Percentiles rank a stretch among this genome's conserved stretches.
phyloP scores from a whole-genome alignment of 2,113 vertebrate species.

The Macquaria ambigua region DNA sequence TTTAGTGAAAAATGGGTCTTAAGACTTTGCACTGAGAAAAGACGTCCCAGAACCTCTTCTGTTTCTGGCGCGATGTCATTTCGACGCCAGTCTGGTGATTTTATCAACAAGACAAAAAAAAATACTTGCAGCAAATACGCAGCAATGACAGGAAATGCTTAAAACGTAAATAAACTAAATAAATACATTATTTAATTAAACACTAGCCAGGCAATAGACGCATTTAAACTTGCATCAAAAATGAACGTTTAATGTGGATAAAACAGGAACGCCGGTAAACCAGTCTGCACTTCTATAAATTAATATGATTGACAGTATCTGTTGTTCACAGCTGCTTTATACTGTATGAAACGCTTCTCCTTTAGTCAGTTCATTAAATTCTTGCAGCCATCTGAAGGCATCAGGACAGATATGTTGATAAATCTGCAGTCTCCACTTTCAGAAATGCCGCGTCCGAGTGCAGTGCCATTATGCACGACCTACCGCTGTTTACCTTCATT shows the following conservation, averaged over 20 bases:
- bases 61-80: not conserved
- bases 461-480: not conserved
- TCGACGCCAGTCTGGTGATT: not conserved
- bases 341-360: not conserved
- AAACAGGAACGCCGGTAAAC: not conserved
- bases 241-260: not conserved
- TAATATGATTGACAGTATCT: too few relatives aligned
- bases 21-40: not conserved
- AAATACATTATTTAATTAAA: not conserved
- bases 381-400: not conserved
- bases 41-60: not conserved
- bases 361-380: constrained; percentile 6
- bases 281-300: not conserved
- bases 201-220: not conserved
- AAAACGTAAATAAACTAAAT: not conserved
- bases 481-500: not conserved
- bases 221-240: not conserved
- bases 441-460: not conserved
- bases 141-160: not conserved
- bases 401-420: constrained; percentile 11
- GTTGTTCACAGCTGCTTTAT: too few relatives aligned
- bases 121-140: too few relatives aligned
- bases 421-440: constrained; percentile 3
- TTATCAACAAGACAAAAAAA: not conserved
- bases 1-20: not conserved